Evolutionary conservation across 2,797 vertebrate species (phyloP), one percentile per base, ranked within the genome.

Genomic region (Protonibea diacanthus): DNA sequence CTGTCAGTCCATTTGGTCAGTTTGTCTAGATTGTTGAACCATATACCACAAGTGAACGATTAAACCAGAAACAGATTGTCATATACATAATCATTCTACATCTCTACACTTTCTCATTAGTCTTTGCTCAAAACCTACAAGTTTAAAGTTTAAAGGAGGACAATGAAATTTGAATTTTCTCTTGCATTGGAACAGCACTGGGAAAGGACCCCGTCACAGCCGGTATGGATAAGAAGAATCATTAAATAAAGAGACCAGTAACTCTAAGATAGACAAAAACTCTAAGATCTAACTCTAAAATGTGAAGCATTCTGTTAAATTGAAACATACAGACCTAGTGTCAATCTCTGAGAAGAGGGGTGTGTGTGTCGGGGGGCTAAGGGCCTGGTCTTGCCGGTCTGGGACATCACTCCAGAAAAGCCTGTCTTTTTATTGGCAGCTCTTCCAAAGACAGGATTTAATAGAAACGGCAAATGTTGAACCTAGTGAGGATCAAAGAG

Each of bases 381-480:
- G 40, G 58, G 86, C 84, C 80, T 79, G 66, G 72, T 90, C 90
- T 86, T 9, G 13, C 20, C 33, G 89, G 83, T 83, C 83, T 82
- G 79, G 52, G 78, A 86, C 83, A 91, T 88, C 68, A 82, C 86
- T 86, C 81, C 71, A 82, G 69, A 83, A 88, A 91, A 87, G 68
- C 72, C 64, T 1, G 27, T 78, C 72, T 82, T 86, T 87, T 84
- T 89, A 92, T 93, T 91, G 92, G 73, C 89, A 89, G 74, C 80
- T 89, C 62, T 71, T 80, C 87, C 81, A 90, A 93, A 92, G 84
- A 87, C 62, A 45, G 82, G 87, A 93, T 93, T 91, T 89, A 85
- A 90, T 93, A 33, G 71, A 89, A 90, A 91, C 51, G 44, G 79
- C n/a, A 15, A 78, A 85, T 73, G 72, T 85, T 89, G 82, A 83